Conservation (phyloP, 2,888 invertebrate genomes). For the Drosophila gaucha region DNA sequence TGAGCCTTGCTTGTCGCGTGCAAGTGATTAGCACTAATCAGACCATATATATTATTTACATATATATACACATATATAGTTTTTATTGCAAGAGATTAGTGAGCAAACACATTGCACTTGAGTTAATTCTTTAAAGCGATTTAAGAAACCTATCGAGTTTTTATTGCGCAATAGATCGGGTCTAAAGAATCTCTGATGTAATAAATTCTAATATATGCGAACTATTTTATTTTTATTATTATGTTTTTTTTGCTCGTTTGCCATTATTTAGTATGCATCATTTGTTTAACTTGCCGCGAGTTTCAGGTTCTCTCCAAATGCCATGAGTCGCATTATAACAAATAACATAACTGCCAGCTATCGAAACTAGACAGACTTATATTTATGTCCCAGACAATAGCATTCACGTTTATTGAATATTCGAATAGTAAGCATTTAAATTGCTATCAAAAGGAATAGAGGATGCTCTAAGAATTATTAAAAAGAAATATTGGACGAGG, state of each 20-base stretch:
- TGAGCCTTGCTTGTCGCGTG: slow-evolving; percentile 4
- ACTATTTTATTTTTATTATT: slow-evolving; percentile 17
- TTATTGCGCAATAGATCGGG: slow-evolving; percentile 49
- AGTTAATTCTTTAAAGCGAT: slow-evolving; percentile 8
- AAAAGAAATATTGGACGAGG: neutral
- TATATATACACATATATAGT: no score
- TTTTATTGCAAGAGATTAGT: neutral
- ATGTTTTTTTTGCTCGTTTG: slow-evolving; percentile 20
- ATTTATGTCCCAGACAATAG: slow-evolving; percentile 20
- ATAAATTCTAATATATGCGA: slow-evolving; percentile 62
- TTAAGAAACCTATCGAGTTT: neutral
- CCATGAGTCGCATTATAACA: slow-evolving; percentile 37
- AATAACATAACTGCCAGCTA: slow-evolving; percentile 3
- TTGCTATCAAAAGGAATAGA: neutral
- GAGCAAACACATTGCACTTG: neutral
- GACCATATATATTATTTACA: no score
- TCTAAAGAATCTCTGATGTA: slow-evolving; percentile 43
- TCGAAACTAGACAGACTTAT: slow-evolving; percentile 9
- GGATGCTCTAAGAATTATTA: no score
- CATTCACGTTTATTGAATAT: slow-evolving; percentile 1
- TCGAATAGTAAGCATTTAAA: neutral
- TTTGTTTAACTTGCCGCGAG: slow-evolving; percentile 6
- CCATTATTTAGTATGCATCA: slow-evolving; percentile 51
- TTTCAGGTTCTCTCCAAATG: slow-evolving; percentile 51
- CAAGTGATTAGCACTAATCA: slow-evolving; percentile 1